Evolutionary conservation across 1,140 invertebrate species (phyloP).

Genomic region (Oppia nitens): DNA sequence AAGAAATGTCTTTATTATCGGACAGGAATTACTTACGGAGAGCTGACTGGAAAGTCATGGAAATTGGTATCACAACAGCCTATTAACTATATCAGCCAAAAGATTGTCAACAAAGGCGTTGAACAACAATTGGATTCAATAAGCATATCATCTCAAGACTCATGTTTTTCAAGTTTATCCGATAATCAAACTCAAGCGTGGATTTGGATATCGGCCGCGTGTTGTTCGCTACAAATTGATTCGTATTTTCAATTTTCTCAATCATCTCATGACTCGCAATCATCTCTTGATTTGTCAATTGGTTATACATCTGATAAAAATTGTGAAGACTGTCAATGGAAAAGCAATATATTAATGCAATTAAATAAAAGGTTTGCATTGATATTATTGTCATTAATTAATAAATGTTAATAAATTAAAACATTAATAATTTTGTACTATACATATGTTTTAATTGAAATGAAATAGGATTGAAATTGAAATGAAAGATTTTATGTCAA

Average conservation of each 20-base stretch:
- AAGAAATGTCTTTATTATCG: conserved; percentile 60
- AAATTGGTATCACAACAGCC: conserved; percentile 43
- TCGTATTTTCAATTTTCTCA: background rate
- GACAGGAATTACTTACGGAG: conserved; percentile 50
- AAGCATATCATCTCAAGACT: background rate
- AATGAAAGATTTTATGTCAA: conserved; percentile 31
- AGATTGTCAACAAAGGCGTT: background rate
- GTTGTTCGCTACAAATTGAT: background rate
- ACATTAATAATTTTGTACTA: too few species aligned
- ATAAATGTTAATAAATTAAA: too few species aligned
- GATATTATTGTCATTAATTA: background rate
- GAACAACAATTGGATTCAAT: background rate
- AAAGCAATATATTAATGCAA: background rate
- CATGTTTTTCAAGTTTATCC: background rate
- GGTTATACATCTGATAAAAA: too few species aligned
- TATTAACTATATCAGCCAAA: background rate
- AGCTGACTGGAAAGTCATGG: conserved; percentile 75
- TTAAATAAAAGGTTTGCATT: background rate
- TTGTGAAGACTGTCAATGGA: background rate
- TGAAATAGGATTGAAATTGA: conserved; percentile 52
- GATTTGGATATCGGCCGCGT: background rate
- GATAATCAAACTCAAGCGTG: background rate
- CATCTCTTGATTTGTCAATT: background rate
- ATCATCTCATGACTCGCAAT: background rate
- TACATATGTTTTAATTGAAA: too few species aligned